These are phyloP conservation scores for Aphis gossypii DNA, from an alignment of 1,140 invertebrate genomes.

Conservation along the genomic window DNA sequence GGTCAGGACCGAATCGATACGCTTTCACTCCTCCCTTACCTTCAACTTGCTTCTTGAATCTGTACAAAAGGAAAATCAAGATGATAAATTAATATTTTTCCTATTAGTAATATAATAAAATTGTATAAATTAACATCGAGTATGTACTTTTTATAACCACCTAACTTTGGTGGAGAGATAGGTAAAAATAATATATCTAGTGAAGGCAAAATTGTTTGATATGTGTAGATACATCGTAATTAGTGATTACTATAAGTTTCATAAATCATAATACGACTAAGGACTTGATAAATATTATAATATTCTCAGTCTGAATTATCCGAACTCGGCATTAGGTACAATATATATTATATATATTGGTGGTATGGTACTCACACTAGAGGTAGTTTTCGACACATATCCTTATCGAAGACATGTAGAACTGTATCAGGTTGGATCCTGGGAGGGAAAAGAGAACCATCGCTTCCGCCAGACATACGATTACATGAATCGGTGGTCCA, in stretches of 20 bases:
- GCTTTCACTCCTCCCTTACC: constrained; percentile 73
- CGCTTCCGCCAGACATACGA: constrained; percentile 76
- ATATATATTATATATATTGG: not conserved
- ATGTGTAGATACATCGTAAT: not conserved
- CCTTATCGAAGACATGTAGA: constrained; percentile 81
- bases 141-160: too few relatives aligned
- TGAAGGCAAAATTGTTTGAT: not conserved
- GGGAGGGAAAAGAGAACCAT: constrained; percentile 88
- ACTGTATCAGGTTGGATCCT: constrained; percentile 79
- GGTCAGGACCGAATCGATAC: constrained; percentile 79
- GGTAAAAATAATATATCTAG: not conserved
- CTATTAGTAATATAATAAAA: not conserved
- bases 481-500: constrained; percentile 82
- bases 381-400: constrained; percentile 77
- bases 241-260: not conserved
- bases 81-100: not conserved
- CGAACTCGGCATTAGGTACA: too few relatives aligned
- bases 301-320: not conserved
- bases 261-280: not conserved
- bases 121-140: not conserved
- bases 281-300: not conserved
- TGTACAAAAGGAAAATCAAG: constrained; percentile 60
- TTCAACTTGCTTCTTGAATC: constrained; percentile 70
- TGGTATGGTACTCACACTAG: constrained; percentile 68
- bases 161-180: too few relatives aligned